These are phyloP conservation scores for Lucifuga dentata DNA, from an alignment of 2,113 vertebrate species.

Conservation along the genomic window DNA sequence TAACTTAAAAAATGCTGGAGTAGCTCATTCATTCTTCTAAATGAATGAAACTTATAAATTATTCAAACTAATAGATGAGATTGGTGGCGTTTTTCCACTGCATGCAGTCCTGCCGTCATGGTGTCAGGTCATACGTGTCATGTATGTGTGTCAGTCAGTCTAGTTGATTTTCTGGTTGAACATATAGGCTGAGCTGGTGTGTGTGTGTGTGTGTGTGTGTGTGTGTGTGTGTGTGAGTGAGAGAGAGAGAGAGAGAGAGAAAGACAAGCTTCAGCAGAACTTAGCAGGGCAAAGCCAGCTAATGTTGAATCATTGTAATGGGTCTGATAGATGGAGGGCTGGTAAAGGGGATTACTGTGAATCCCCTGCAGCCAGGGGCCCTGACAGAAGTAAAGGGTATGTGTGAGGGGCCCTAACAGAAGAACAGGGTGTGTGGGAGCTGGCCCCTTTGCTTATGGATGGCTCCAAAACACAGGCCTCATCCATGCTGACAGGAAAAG, in stretches of 20 bases:
- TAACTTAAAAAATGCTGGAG: no score
- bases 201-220: no score
- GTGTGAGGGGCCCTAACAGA: no score
- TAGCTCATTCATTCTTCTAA: no score
- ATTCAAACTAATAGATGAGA: no score
- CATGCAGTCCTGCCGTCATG: not conserved
- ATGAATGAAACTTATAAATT: no score
- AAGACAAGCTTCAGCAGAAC: no score
- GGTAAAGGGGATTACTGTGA: conserved; percentile 35
- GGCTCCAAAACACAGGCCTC: conserved; percentile 4
- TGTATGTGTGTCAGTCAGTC: not conserved
- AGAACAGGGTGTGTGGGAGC: no score
- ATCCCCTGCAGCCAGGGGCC: not conserved
- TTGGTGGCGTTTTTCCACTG: no score
- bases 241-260: no score
- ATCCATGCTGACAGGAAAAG: not conserved
- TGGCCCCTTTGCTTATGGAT: conserved; percentile 15
- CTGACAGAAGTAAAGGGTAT: conserved; percentile 19
- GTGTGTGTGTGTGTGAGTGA: no score
- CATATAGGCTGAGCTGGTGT: conserved; percentile 1
- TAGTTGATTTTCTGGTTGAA: not conserved
- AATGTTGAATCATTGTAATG: conserved; percentile 56
- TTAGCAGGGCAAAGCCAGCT: conserved; percentile 47
- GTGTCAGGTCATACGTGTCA: not conserved
- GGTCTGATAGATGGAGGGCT: conserved; percentile 16